phyloP scores from a whole-genome alignment of 92 coral and sea anemone species.

The Porites divaricata region DNA sequence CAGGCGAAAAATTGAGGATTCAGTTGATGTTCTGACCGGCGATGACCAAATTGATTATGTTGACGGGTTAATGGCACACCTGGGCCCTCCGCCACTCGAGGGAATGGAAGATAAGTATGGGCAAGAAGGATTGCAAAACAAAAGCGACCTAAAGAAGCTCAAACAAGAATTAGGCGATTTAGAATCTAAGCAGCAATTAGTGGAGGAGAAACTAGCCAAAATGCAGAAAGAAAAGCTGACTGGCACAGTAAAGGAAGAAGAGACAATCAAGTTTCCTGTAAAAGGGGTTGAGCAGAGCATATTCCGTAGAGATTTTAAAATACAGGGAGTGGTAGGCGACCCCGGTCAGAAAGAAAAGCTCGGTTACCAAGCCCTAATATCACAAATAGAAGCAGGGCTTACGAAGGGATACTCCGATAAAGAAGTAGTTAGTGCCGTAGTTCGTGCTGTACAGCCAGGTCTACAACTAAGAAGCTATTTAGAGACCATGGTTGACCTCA shows the following conservation, averaged over 20 bases:
- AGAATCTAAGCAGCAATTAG: too few species aligned
- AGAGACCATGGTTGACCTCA: conserved; percentile 51
- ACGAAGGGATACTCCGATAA: conserved; percentile 55
- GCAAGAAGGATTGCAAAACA: not conserved
- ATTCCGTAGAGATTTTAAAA: conserved; percentile 55
- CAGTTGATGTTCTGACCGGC: not conserved
- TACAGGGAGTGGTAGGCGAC: conserved; percentile 65
- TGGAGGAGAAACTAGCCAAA: too few species aligned
- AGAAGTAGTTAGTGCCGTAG: conserved; percentile 57
- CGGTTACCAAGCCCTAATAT: conserved; percentile 62
- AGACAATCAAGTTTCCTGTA: conserved; percentile 34
- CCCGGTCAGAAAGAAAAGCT: conserved; percentile 68
- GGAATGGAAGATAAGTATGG: not conserved
- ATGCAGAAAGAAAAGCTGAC: too few species aligned
- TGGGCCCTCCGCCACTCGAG: conserved; percentile 3
- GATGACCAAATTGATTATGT: conserved; percentile 24
- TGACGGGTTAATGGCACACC: conserved; percentile 1
- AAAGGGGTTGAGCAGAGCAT: conserved; percentile 38
- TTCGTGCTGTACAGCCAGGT: conserved; percentile 65
- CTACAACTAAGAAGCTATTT: conserved; percentile 60
- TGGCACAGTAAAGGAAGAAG: not conserved
- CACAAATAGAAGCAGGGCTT: conserved; percentile 64
- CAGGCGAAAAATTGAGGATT: conserved; percentile 17
- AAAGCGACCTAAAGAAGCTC: conserved; percentile 8
- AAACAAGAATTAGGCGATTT: not conserved